Conservation (phyloP, 2,888 invertebrate species). For the Scrobipalpa costella region DNA sequence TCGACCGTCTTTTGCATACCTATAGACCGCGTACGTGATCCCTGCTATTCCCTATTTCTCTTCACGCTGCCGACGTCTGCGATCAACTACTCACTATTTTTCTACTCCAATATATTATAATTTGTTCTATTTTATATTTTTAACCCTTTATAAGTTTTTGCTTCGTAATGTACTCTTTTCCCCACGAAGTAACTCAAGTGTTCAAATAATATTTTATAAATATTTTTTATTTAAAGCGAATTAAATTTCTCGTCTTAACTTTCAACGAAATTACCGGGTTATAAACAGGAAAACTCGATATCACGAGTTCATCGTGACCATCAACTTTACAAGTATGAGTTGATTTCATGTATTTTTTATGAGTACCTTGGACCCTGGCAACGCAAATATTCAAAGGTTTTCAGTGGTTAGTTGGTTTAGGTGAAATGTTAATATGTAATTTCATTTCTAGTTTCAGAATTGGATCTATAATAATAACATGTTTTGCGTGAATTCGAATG, state of each 20-base stretch:
- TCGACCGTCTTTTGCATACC: conserved; percentile 32
- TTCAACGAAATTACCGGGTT: neutral
- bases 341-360: conserved; percentile 21
- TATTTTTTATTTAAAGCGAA: too few relatives aligned
- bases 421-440: conserved; percentile 1
- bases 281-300: conserved; percentile 6
- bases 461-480: conserved; percentile 14
- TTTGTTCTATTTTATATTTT: neutral
- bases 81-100: conserved; percentile 1
- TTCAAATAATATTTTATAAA: too few relatives aligned
- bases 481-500: neutral
- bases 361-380: conserved; percentile 14
- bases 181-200: too few relatives aligned
- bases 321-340: conserved; percentile 13
- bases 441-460: conserved; percentile 18
- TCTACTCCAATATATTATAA: neutral
- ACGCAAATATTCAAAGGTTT: conserved; percentile 20
- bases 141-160: neutral
- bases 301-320: conserved; percentile 9
- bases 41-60: neutral
- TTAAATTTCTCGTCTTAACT: neutral
- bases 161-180: too few relatives aligned
- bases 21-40: conserved; percentile 24
- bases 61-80: neutral
- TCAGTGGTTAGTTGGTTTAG: conserved; percentile 14